A percentile compares a stretch with the other conserved stretches of the same genome.
Evolutionary conservation across 2,113 vertebrate genomes (phyloP).

Genomic region (Crocuta crocuta): DNA sequence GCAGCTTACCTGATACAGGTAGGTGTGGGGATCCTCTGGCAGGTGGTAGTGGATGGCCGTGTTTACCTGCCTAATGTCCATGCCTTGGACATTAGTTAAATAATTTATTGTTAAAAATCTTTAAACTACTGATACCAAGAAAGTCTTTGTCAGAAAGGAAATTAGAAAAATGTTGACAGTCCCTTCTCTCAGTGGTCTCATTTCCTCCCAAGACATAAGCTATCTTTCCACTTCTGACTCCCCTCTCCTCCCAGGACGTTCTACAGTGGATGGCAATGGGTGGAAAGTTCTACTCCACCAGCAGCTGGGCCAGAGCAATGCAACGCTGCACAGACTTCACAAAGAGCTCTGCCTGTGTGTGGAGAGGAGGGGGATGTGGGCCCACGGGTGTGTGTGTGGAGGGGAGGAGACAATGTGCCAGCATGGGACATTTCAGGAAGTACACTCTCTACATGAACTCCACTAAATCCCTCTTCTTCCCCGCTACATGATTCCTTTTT

Average conservation of each 20-base stretch:
- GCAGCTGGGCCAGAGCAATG: slow-evolving; percentile 90
- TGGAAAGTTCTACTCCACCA: slow-evolving; percentile 91
- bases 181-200: background rate
- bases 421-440: background rate
- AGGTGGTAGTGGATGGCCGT: slow-evolving; percentile 90
- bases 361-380: background rate
- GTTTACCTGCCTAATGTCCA: slow-evolving; percentile 91
- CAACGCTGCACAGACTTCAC: slow-evolving; percentile 90
- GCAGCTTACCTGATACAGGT: slow-evolving; percentile 86
- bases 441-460: background rate
- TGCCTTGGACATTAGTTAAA: slow-evolving; percentile 75
- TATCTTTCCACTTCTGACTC: background rate
- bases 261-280: slow-evolving; percentile 91
- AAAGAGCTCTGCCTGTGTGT: slow-evolving; percentile 89
- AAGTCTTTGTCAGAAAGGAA: slow-evolving; percentile 79
- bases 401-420: background rate
- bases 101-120: slow-evolving; percentile 89
- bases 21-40: slow-evolving; percentile 91
- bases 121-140: slow-evolving; percentile 90
- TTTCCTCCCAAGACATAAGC: no score
- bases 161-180: background rate
- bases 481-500: background rate
- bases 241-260: slow-evolving; percentile 91
- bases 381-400: background rate
- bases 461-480: background rate